These are phyloP conservation scores for Agrilus planipennis DNA, from an alignment of 1,140 invertebrate species.

Conservation along the genomic window DNA sequence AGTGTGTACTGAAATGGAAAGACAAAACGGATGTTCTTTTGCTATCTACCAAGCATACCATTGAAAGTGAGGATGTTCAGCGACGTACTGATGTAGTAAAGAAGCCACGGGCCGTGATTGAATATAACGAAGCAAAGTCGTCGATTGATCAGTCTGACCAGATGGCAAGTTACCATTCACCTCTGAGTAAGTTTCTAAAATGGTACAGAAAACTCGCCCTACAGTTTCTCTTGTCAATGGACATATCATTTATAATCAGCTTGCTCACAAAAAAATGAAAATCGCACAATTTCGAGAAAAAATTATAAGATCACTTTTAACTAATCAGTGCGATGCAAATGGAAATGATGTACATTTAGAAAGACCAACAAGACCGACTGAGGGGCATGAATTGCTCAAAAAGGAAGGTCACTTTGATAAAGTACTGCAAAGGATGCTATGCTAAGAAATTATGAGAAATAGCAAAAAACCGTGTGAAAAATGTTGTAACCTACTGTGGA, in stretches of 20 bases:
- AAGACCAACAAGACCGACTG: not conserved
- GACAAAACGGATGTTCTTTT: conserved; percentile 29
- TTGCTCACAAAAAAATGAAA: conserved; percentile 2
- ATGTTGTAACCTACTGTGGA: not conserved
- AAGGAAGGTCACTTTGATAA: not conserved
- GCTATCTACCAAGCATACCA: conserved; percentile 24
- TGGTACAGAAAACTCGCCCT: conserved; percentile 33
- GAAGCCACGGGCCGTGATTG: conserved; percentile 27
- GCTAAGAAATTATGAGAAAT: conserved; percentile 1
- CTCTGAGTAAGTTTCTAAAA: conserved; percentile 12
- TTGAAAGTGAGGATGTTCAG: conserved; percentile 21
- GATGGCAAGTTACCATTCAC: conserved; percentile 17
- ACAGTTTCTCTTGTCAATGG: conserved; percentile 27
- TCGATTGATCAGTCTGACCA: conserved; percentile 33
- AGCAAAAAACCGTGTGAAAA: not conserved
- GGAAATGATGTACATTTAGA: not conserved
- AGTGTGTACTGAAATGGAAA: conserved; percentile 31
- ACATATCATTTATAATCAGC: conserved; percentile 15
- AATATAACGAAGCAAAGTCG: conserved; percentile 31
- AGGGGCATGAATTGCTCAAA: not conserved
- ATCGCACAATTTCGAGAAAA: conserved; percentile 7
- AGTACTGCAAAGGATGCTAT: not conserved
- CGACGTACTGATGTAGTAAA: conserved; percentile 18
- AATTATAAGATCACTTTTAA: conserved; percentile 2
- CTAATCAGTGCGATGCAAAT: not conserved